A percentile compares a stretch with the other conserved stretches of the same genome.
These are phyloP conservation scores for Geotrypetes seraphini DNA, from an alignment of 2,797 vertebrate genomes.

Conservation along the genomic window DNA sequence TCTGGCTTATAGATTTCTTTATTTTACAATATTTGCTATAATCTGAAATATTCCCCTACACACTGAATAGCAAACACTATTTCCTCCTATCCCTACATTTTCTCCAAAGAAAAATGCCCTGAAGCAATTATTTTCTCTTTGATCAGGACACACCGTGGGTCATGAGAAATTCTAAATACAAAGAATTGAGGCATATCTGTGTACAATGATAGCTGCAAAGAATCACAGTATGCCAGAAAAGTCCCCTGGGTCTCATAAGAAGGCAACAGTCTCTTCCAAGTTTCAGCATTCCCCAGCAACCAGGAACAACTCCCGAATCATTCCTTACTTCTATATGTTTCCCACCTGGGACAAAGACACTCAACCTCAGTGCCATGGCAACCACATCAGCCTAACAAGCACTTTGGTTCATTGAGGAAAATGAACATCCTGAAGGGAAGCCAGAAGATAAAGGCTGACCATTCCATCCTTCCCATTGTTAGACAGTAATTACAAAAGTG, in stretches of 20 bases:
- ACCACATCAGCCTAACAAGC: slow-evolving; percentile 47
- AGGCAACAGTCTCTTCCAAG: slow-evolving; percentile 31
- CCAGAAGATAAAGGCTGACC: slow-evolving; percentile 45
- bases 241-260: slow-evolving; percentile 13
- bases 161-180: slow-evolving; percentile 32
- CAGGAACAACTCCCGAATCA: slow-evolving; percentile 57
- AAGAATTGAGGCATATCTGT: slow-evolving; percentile 8
- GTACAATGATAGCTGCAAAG: background rate
- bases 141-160: slow-evolving; percentile 11
- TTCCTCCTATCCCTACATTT: too few relatives aligned
- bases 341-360: slow-evolving; percentile 72
- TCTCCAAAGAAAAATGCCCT: too few relatives aligned
- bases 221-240: slow-evolving; percentile 11
- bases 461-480: slow-evolving; percentile 45
- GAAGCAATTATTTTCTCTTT: slow-evolving; percentile 2
- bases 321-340: slow-evolving; percentile 52
- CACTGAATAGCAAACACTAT: too few relatives aligned
- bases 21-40: too few relatives aligned
- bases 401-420: slow-evolving; percentile 44
- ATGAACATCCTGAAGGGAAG: slow-evolving; percentile 49
- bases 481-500: slow-evolving; percentile 54
- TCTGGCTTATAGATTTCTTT: too few relatives aligned
- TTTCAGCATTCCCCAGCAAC: slow-evolving; percentile 64
- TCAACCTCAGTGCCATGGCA: slow-evolving; percentile 50
- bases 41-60: too few relatives aligned